Base-by-base conservation (phyloP, 2,888 invertebrate species). In the Shargacucullia verbasci region DNA sequence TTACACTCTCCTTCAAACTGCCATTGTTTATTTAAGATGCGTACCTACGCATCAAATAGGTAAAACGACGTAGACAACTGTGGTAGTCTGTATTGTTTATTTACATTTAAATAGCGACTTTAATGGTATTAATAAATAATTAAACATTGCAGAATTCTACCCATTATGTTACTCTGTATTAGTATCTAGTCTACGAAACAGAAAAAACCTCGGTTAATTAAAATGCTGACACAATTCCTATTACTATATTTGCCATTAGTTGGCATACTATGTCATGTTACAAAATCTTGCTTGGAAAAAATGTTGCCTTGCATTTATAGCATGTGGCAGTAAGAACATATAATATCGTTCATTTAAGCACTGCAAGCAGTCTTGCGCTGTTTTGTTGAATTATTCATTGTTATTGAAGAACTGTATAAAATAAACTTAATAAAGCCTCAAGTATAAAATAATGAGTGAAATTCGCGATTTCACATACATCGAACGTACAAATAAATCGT, bases 191-290 rank as follows among this genome's bases (percentile, higher is more conserved):
- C 20, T 66, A 67, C 33, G 60, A 71, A 59, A 40, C 15, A 29
- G 29, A 76, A 68, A 76, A 81, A 81, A 80, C 77, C 73, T 77
- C 34, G 65, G 56, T 67, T 81, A 79, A 79, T 82, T 82, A 79
- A 81, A 83, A 71, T 68, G 56, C 71, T 80, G 81, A 66, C 83
- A 80, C 82, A 81, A 82, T 82, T 82, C 79, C 65, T 59, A 63
- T 57, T 54, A 52, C 71, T 73, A 61, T 60, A 59, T 72, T 54
- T 59, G 66, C 61, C 59, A 61, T 70, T 64, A 48, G 54, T 34
- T 35, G 61, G 33, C 58, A 60, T 69, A 71, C 60, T 78, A 57
- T 74, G 74, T 62, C 58, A 48, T 61, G 41, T 77, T 77, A 61
- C 75, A 44, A 71, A 68, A 77, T 69, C 37, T 70, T 60, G 53